A percentile compares a stretch with the other conserved stretches of the same genome.
Evolutionary conservation across 1,140 invertebrate species (phyloP).

Genomic region (Aculops lycopersici): DNA sequence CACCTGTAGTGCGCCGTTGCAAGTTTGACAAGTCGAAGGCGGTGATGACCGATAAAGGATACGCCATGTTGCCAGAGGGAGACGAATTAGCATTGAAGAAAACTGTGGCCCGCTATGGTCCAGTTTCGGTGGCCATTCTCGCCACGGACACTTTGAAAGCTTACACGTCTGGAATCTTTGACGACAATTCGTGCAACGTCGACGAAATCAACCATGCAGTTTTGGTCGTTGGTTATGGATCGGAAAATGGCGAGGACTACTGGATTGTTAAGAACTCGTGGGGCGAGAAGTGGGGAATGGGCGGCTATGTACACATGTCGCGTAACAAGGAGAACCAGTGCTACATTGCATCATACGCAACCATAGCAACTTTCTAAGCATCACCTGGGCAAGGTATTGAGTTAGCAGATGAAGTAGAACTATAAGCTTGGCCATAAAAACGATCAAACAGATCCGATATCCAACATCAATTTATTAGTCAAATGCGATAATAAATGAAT

Average conservation of each 20-base stretch:
- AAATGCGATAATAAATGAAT: slow-evolving; percentile 19
- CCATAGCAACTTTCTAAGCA: slow-evolving; percentile 14
- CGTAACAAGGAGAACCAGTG: slow-evolving; percentile 16
- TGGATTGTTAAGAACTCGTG: slow-evolving; percentile 50
- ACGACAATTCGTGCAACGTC: slow-evolving; percentile 29
- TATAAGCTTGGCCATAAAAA: too few species aligned
- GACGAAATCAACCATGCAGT: slow-evolving; percentile 40
- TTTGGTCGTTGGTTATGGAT: slow-evolving; percentile 22
- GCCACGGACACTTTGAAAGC: not conserved
- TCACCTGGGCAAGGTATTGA: too few species aligned
- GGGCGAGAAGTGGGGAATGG: slow-evolving; percentile 7
- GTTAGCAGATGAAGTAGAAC: too few species aligned
- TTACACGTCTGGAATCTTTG: slow-evolving; percentile 24
- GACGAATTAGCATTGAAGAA: slow-evolving; percentile 12
- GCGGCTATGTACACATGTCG: slow-evolving; percentile 17
- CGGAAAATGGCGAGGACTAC: slow-evolving; percentile 25
- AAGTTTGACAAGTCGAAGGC: too few species aligned
- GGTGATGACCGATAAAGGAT: too few species aligned
- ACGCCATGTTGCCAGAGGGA: too few species aligned
- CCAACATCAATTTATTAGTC: too few species aligned
- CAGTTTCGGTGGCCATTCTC: slow-evolving; percentile 8
- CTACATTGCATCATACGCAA: slow-evolving; percentile 15
- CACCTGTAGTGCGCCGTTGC: slow-evolving; percentile 20
- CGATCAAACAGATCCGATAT: too few species aligned
- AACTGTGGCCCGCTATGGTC: slow-evolving; percentile 10